A percentile compares a stretch with the other conserved stretches of the same genome.
Conservation (phyloP, 92 coral and sea anemone species). For the Montipora capitata region DNA sequence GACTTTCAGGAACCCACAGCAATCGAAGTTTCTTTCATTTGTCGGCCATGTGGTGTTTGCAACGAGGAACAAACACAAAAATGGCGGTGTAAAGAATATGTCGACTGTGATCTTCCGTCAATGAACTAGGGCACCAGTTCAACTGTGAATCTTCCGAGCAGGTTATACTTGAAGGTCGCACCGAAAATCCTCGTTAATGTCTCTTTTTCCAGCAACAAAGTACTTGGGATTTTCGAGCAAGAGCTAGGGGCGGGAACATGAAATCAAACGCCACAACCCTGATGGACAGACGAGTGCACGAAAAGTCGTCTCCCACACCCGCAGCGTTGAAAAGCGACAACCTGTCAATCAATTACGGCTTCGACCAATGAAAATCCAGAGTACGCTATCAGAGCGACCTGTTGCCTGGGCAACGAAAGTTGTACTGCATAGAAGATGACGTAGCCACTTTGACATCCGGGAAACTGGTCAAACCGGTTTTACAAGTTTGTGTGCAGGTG, state of each 20-base stretch:
- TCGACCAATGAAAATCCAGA: conserved; percentile 82
- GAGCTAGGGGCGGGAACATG: conserved; percentile 99
- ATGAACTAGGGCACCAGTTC: conserved; percentile 42
- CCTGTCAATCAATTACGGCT: conserved; percentile 87
- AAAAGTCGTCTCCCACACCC: conserved; percentile 91
- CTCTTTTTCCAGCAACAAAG: conserved; percentile 87
- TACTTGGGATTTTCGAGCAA: conserved; percentile 85
- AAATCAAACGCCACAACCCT: conserved; percentile 99
- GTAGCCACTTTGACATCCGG: conserved; percentile 90
- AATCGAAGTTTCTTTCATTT: conserved; percentile 53
- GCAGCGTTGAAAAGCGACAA: conserved; percentile 88
- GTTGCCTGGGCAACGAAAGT: conserved; percentile 93
- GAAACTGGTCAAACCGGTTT: conserved; percentile 91
- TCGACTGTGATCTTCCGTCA: conserved; percentile 63
- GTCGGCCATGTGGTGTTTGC: conserved; percentile 71
- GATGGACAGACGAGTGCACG: conserved; percentile 99
- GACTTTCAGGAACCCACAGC: conserved; percentile 24
- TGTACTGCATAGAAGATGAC: conserved; percentile 93
- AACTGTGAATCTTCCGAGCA: conserved; percentile 76
- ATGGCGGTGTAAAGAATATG: conserved; percentile 93
- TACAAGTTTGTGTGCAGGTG: conserved; percentile 98
- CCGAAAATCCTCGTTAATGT: conserved; percentile 77
- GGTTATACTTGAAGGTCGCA: conserved; percentile 67
- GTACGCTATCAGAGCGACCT: conserved; percentile 75
- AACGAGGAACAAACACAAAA: conserved; percentile 95